Conservation (phyloP, 2,797 vertebrate species). For the Alauda arvensis region DNA sequence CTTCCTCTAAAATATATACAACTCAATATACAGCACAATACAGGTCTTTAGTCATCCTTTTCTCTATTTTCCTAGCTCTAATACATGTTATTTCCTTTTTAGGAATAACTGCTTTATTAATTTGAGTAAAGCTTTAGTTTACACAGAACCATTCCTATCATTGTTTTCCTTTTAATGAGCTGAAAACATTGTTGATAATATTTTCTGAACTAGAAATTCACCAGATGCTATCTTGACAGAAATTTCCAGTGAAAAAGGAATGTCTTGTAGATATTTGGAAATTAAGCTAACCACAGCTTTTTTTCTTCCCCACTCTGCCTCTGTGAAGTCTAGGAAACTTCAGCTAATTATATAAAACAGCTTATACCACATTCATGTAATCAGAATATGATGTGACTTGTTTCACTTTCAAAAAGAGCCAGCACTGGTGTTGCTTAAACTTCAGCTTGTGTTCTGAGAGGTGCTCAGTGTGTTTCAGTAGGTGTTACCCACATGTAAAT, state of each 20-base stretch:
- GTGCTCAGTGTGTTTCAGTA: background rate
- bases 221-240: background rate
- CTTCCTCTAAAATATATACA: background rate
- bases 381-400: background rate
- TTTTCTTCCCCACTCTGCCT: accelerated
- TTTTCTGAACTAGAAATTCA: background rate
- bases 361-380: accelerated
- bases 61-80: background rate
- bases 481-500: background rate
- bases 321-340: background rate
- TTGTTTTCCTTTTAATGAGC: background rate
- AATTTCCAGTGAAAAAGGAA: background rate
- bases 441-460: background rate
- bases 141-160: background rate
- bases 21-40: background rate
- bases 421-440: background rate
- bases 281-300: background rate
- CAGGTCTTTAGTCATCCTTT: background rate
- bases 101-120: background rate
- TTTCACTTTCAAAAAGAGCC: background rate
- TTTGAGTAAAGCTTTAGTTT: background rate
- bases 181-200: background rate
- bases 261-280: background rate
- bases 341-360: background rate
- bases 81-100: background rate